phyloP scores from a whole-genome alignment of 2,797 vertebrate genomes.

The Craterocephalus amniculus region DNA sequence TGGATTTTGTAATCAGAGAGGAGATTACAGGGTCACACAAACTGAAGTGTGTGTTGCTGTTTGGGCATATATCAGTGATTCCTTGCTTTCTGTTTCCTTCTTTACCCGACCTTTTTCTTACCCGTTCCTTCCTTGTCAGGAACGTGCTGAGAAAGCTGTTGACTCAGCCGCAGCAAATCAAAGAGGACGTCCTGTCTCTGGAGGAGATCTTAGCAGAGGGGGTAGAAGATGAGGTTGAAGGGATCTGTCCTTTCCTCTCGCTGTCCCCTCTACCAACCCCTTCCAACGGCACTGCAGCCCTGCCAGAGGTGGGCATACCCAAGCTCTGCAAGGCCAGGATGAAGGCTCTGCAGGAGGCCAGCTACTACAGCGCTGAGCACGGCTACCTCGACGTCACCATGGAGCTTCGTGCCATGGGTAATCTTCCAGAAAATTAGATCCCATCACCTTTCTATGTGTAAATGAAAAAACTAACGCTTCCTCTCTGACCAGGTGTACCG shows the following conservation, averaged over 20 bases:
- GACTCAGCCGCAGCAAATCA: constrained; percentile 92
- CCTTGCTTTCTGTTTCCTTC: constrained; percentile 6
- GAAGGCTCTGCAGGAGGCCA: constrained; percentile 96
- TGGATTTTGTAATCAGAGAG: constrained; percentile 61
- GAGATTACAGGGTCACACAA: constrained; percentile 35
- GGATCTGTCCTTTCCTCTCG: constrained; percentile 70
- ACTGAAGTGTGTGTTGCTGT: constrained; percentile 21
- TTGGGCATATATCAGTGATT: constrained; percentile 19
- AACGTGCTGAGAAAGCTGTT: constrained; percentile 96
- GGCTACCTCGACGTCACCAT: constrained; percentile 98
- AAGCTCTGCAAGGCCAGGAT: constrained; percentile 90
- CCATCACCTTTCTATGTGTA: not conserved
- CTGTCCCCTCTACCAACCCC: constrained; percentile 63
- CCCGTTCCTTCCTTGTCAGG: constrained; percentile 73
- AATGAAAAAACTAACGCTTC: not conserved
- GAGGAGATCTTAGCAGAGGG: constrained; percentile 98
- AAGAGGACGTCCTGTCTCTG: constrained; percentile 94
- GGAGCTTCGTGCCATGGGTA: constrained; percentile 94
- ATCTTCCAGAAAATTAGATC: constrained; percentile 17
- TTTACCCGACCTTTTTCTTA: not conserved
- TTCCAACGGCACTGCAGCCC: constrained; percentile 77
- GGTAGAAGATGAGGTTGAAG: constrained; percentile 85
- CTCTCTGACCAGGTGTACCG: constrained; percentile 84
- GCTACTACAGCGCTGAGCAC: constrained; percentile 96
- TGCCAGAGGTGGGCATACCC: constrained; percentile 82